phyloP scores from a whole-genome alignment of 1,140 invertebrate species.

The Drosophila bocqueti region DNA sequence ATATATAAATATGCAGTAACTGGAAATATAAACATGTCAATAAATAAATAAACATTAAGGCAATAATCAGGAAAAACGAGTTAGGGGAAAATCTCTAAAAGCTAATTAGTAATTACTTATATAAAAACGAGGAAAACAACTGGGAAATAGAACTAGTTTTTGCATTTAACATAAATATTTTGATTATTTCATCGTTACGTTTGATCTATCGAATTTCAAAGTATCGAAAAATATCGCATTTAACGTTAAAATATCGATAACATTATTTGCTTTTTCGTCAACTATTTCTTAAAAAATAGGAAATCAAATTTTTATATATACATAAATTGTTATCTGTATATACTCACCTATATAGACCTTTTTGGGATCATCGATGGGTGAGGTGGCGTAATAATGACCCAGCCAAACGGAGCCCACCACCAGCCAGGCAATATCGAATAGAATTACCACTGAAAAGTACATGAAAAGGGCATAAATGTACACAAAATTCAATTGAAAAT shows the following conservation, averaged over 20 bases:
- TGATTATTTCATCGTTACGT: no score
- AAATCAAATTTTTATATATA: background rate
- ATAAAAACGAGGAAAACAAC: slow-evolving; percentile 1
- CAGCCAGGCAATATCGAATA: slow-evolving; percentile 92
- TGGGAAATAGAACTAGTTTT: background rate
- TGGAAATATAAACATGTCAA: background rate
- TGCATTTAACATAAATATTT: background rate
- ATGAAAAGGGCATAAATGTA: background rate
- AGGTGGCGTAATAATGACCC: slow-evolving; percentile 89
- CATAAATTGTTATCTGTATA: slow-evolving; percentile 1
- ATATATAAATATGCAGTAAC: no score
- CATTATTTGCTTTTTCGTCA: background rate
- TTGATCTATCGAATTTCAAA: background rate
- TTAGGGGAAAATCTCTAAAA: background rate
- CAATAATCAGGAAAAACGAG: background rate
- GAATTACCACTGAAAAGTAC: slow-evolving; percentile 87
- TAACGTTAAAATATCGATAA: background rate
- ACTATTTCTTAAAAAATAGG: background rate
- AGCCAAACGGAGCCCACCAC: slow-evolving; percentile 92
- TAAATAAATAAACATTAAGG: background rate
- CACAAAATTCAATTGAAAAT: background rate
- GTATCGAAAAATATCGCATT: background rate
- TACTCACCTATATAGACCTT: slow-evolving; percentile 92
- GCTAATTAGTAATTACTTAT: background rate
- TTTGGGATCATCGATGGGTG: slow-evolving; percentile 89